A percentile compares a stretch with the other conserved stretches of the same genome.
Conservation (phyloP, 2,888 invertebrate species). For the Andrena praecox region DNA sequence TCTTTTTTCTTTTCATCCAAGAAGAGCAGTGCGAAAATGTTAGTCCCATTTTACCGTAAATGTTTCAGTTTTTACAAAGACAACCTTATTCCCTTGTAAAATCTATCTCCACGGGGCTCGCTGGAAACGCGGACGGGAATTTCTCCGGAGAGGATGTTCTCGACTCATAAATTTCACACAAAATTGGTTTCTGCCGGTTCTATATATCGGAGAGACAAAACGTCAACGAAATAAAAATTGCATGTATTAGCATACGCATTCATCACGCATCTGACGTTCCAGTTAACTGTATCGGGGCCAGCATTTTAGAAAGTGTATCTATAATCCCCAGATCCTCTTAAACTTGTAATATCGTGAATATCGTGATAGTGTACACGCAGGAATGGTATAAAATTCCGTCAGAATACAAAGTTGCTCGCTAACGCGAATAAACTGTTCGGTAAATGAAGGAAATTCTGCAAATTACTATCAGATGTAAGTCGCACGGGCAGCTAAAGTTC, state of each 20-base stretch:
- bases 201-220: slow-evolving; percentile 21
- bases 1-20: no score
- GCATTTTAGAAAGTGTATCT: slow-evolving; percentile 8
- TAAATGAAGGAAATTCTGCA: neutral
- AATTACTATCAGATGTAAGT: slow-evolving; percentile 3
- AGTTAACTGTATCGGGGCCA: slow-evolving; percentile 17
- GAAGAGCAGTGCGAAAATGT: neutral
- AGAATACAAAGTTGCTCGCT: neutral
- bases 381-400: neutral
- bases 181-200: slow-evolving; percentile 45
- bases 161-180: slow-evolving; percentile 41
- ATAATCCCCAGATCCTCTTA: neutral
- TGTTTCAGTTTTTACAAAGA: slow-evolving; percentile 34
- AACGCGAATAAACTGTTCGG: neutral
- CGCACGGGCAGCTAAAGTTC: neutral
- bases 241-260: slow-evolving; percentile 38
- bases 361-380: no score
- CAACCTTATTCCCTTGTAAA: slow-evolving; percentile 39
- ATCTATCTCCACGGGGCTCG: slow-evolving; percentile 42
- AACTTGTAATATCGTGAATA: neutral
- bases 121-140: slow-evolving; percentile 38
- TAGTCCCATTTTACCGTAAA: slow-evolving; percentile 10
- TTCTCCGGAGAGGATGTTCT: slow-evolving; percentile 41
- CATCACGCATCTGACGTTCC: slow-evolving; percentile 33
- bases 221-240: slow-evolving; percentile 50